A percentile compares a stretch with the other conserved stretches of the same genome.
These are phyloP conservation scores for Rotaria sp. DNA, from an alignment of 2,888 invertebrate genomes.

Conservation along the genomic window DNA sequence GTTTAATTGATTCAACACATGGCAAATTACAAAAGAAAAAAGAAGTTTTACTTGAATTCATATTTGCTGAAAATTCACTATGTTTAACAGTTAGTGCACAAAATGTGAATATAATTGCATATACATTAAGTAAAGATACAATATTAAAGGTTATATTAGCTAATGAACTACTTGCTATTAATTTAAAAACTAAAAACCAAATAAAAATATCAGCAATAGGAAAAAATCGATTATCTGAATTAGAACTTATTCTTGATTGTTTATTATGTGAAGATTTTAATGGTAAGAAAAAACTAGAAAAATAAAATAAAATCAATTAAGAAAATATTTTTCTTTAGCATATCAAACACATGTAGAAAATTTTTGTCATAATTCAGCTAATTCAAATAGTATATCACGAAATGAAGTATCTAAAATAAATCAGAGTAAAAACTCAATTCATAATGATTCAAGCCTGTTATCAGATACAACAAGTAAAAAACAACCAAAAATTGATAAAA, in stretches of 20 bases:
- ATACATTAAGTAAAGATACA: slow-evolving; percentile 20
- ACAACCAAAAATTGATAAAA: neutral
- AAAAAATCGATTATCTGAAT: neutral
- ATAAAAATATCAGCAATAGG: neutral
- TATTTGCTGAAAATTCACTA: neutral
- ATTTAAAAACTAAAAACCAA: neutral
- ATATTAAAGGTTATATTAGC: neutral
- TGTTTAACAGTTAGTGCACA: slow-evolving; percentile 9
- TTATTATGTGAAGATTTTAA: neutral
- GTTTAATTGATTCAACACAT: neutral
- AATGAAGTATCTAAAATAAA: neutral
- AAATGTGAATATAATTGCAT: neutral
- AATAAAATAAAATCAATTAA: neutral
- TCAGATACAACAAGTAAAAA: neutral
- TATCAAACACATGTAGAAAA: neutral
- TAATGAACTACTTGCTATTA: neutral
- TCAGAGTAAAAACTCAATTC: neutral
- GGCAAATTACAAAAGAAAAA: slow-evolving; percentile 22
- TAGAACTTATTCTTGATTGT: neutral
- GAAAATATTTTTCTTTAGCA: neutral
- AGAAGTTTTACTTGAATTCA: neutral
- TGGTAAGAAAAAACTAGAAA: neutral
- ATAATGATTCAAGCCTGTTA: neutral
- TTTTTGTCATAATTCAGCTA: neutral
- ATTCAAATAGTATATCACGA: neutral